A percentile compares a stretch with the other conserved stretches of the same genome.
These are phyloP conservation scores for Stratiomys singularior DNA, from an alignment of 2,888 invertebrate species.

Conservation along the genomic window DNA sequence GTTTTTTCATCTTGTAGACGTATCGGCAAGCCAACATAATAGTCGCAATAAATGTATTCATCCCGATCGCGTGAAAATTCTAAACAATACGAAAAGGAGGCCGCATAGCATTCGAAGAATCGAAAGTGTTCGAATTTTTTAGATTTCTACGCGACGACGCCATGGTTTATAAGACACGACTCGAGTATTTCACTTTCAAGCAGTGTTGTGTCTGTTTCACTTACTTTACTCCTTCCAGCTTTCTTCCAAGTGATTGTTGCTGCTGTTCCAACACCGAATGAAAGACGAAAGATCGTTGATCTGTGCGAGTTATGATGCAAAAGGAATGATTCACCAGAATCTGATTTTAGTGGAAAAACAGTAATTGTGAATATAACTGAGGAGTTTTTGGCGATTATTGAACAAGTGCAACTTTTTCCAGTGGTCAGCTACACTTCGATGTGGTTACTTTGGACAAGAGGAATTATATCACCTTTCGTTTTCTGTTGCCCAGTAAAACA, in stretches of 20 bases:
- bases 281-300: background rate
- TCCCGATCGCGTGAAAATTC: background rate
- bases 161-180: background rate
- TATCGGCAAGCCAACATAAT: too few relatives aligned
- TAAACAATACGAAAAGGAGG: slow-evolving; percentile 2
- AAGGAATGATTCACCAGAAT: background rate
- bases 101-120: background rate
- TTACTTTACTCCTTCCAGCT: background rate
- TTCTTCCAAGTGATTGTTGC: background rate
- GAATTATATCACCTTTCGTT: too few relatives aligned
- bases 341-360: background rate
- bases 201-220: background rate
- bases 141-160: background rate
- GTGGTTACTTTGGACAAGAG: background rate
- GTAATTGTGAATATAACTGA: background rate
- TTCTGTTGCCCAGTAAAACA: too few relatives aligned
- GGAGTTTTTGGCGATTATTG: background rate
- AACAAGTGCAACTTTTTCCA: background rate
- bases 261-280: too few relatives aligned
- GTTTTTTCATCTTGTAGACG: too few relatives aligned
- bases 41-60: too few relatives aligned
- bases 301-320: background rate
- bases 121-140: slow-evolving; percentile 29
- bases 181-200: slow-evolving; percentile 18
- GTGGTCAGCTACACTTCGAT: background rate